Conservation (phyloP, 2,113 vertebrate species). For the Callorhinus ursinus region DNA sequence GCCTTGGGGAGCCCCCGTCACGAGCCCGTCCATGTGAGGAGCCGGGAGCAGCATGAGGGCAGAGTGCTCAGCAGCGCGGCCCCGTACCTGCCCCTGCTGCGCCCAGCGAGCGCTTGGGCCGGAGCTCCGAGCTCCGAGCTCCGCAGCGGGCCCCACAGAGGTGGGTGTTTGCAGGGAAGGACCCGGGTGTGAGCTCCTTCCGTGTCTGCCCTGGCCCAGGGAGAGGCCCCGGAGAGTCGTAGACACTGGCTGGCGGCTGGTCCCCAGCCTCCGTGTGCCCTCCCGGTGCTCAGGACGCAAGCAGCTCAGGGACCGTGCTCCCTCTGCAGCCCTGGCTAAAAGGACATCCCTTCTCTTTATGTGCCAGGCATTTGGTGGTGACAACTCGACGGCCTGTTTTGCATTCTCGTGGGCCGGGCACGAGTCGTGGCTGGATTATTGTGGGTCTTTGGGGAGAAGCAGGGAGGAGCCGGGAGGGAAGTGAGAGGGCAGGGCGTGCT, state of each 20-base stretch:
- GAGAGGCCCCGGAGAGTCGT: accelerated
- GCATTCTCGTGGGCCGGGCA: background rate
- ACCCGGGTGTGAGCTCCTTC: background rate
- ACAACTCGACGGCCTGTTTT: background rate
- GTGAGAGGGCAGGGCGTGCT: background rate
- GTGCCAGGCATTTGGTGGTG: background rate
- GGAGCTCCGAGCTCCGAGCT: background rate
- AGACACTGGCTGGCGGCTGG: background rate
- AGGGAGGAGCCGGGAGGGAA: slow-evolving; percentile 37
- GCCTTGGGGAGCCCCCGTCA: background rate
- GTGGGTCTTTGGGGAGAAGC: background rate
- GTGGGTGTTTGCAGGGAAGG: background rate
- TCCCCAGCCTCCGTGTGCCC: background rate
- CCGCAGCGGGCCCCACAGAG: background rate
- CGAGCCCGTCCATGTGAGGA: background rate
- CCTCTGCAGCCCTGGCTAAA: background rate
- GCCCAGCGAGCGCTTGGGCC: accelerated
- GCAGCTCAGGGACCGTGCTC: background rate
- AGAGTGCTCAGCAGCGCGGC: background rate
- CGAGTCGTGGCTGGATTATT: background rate
- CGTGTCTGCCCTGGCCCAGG: background rate
- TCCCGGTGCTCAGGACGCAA: background rate
- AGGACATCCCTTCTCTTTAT: background rate
- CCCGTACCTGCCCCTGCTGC: background rate
- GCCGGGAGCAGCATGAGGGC: background rate